Evolutionary conservation across 2,888 invertebrate species (phyloP).

Genomic region (Trilocha varians): DNA sequence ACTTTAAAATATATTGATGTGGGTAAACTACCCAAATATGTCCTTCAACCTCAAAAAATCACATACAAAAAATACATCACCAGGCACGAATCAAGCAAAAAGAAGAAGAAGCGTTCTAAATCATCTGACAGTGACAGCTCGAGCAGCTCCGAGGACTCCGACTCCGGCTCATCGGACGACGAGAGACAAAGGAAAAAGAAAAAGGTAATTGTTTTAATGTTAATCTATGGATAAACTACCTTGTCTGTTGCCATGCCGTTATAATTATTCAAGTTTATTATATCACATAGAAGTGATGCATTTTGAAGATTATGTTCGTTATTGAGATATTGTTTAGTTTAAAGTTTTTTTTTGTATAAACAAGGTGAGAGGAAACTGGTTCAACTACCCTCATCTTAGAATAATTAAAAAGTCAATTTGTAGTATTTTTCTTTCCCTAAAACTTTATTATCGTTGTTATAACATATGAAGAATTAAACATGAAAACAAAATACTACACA

Average conservation of each 20-base stretch:
- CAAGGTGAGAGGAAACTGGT: too few species aligned
- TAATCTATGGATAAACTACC: background rate
- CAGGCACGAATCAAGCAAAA: constrained; percentile 62
- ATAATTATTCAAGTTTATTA: constrained; percentile 4
- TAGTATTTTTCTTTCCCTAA: too few species aligned
- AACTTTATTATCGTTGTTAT: too few species aligned
- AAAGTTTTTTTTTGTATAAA: too few species aligned
- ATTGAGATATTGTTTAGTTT: too few species aligned
- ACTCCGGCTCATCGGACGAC: constrained; percentile 45
- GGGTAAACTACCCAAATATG: constrained; percentile 3
- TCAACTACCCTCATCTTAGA: too few species aligned
- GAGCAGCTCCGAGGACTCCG: constrained; percentile 56
- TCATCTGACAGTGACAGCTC: constrained; percentile 67
- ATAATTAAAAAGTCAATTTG: too few species aligned
- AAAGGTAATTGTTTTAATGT: constrained; percentile 44
- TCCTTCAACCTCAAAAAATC: too few species aligned
- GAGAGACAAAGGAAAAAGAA: constrained; percentile 55
- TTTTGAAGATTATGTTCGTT: constrained; percentile 29
- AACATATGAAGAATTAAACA: too few species aligned
- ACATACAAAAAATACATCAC: background rate
- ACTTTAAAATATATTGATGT: too few species aligned
- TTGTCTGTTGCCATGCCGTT: constrained; percentile 13
- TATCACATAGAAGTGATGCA: background rate
- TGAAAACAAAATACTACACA: too few species aligned
- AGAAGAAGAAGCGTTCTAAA: constrained; percentile 73